These are phyloP conservation scores for Syngnathus acus DNA, from an alignment of 2,797 vertebrate genomes.

Conservation along the genomic window DNA sequence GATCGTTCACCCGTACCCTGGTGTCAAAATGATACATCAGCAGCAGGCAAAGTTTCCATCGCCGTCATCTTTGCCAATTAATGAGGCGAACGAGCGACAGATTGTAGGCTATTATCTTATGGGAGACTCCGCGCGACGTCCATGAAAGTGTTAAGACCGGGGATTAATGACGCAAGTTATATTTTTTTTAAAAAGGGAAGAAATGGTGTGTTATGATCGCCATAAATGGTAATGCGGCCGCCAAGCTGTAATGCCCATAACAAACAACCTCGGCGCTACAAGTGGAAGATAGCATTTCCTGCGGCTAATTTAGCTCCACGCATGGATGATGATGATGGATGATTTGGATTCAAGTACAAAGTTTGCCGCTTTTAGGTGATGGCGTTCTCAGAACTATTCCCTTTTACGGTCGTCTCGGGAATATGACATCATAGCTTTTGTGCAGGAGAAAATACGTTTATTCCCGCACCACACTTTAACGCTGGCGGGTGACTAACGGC, in stretches of 20 bases:
- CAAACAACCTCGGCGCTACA: constrained; percentile 22
- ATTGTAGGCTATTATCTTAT: constrained; percentile 65
- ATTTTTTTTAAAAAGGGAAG: no score
- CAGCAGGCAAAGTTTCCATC: constrained; percentile 39
- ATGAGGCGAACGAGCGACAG: constrained; percentile 61
- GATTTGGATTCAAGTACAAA: not conserved
- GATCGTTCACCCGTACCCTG: constrained; percentile 46
- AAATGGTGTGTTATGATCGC: constrained; percentile 9
- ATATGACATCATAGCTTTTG: constrained; percentile 51
- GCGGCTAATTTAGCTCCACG: constrained; percentile 16
- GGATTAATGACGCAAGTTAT: constrained; percentile 54
- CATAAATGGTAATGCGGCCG: constrained; percentile 12
- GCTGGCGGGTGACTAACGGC: not conserved
- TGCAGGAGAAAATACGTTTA: not conserved
- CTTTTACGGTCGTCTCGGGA: constrained; percentile 44
- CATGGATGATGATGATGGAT: not conserved
- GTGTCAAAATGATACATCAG: constrained; percentile 56
- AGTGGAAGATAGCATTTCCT: constrained; percentile 14
- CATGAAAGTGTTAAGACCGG: constrained; percentile 36
- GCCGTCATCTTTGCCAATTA: constrained; percentile 55
- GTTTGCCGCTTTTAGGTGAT: not conserved
- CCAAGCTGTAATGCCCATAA: constrained; percentile 23
- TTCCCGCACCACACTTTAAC: not conserved
- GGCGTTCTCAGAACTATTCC: constrained; percentile 21
- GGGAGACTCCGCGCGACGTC: constrained; percentile 50